Evolutionary conservation across 2,113 vertebrate species (phyloP), one percentile per base, ranked within the genome.

Genomic region (Patagioenas fasciata): DNA sequence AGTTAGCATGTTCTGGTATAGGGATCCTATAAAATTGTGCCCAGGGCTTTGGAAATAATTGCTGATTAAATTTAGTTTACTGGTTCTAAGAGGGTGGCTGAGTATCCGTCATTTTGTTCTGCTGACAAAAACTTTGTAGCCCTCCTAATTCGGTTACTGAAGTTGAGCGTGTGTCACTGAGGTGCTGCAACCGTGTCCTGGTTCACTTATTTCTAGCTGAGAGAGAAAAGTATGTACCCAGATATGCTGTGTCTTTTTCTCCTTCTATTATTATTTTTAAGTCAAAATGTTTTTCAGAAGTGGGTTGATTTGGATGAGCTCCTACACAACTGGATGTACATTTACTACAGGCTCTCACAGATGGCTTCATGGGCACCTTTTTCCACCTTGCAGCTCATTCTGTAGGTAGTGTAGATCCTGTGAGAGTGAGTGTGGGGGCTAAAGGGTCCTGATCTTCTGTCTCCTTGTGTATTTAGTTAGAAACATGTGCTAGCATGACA

Each of bases 31-130:
- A 85, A 78, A n/a, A 6, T 54, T 74, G 48, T 90, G 79, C 94
- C 82, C 2, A 5, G 14, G 82, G 91, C 79, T 90, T 29, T 95
- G 90, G 85, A 94, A 96, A 95, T 78, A 96, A 48, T 95, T 94
- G 51, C 56, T 93, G 47, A 88, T 97, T 77, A 78, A 77, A 88
- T 24, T 80, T 80, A 32, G 26, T 18, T 10, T 42, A 28, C 5
- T 77, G 40, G 18, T 70, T 61, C n/a, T 80, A 47, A 7, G 34
- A 44, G 47, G 36, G 13, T 88, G 50, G 38, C 40, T 1, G 19
- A 53, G 21, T 50, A 34, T 67, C 42, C 89, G 25, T 77, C 25
- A 13, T 66, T 75, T 82, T 85, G 21, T 67, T 86, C 82, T 66
- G 51, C 34, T 11, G 34, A 1, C 18, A 15, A 28, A 26, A 82